Base-by-base conservation (phyloP, 2,888 invertebrate genomes). In the Meghimatium bilineatum region DNA sequence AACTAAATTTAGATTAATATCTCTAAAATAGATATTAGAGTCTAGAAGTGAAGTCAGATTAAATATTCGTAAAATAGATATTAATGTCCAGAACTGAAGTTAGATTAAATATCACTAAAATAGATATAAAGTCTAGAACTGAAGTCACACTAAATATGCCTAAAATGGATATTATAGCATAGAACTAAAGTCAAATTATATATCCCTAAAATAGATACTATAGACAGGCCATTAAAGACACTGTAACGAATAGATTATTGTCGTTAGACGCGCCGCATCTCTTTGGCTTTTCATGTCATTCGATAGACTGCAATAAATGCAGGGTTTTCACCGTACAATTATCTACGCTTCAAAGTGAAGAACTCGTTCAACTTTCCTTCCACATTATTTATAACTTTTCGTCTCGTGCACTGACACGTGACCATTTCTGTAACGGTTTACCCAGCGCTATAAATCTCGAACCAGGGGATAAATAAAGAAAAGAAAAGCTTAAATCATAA, bases 361-460 rank as follows among this genome's bases (percentile, higher is more conserved):
- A 23, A 76, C 60, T 56, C 32, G n/a, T 23, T 76, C 76, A 60
- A 56, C 56, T 56, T 76, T 60, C 20, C 36, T n/a, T 26, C 1
- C 26, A 10, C 34, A 60, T 76, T 60, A 60, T 76, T 76, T 56
- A 56, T 76, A 76, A 34, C 60, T 36, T 76, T 32, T 10, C 76
- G 10, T 12, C 76, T 26, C 56, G 3, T 8, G 76, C 36, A 29
- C 56, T 10, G 3, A 34, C 52, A 60, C 76, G 60, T 60, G 76
- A 2, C 34, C 23, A 17, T 29, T 32, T 56, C n/a, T 34, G 26
- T 34, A 76, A 36, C 60, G 56, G 8, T 34, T 56, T 32, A 56
- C 56, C 23, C 32, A 60, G 34, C 1, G 56, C 76, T 36, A 76
- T 76, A 76, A 76, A 76, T 76, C 76, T 76, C 29, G 23, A 20